phyloP scores from a whole-genome alignment of 1,140 invertebrate species.

The Atopsyche davidsoni region DNA sequence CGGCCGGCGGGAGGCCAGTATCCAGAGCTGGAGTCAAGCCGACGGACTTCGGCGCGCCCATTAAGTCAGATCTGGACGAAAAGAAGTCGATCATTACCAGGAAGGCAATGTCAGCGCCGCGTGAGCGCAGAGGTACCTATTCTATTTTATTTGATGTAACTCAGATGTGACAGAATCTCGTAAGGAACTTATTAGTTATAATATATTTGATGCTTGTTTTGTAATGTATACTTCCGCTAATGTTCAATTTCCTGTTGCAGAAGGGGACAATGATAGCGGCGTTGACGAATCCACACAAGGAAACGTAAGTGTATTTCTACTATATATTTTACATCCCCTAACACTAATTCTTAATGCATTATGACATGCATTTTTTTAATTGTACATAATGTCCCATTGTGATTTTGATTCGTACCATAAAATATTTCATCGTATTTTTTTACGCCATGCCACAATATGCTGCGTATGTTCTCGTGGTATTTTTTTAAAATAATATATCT shows the following conservation, averaged over 20 bases:
- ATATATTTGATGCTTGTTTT: constrained; percentile 9
- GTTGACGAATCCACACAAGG: constrained; percentile 70
- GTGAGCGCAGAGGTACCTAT: constrained; percentile 23
- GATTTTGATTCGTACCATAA: no score
- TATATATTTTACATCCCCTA: not conserved
- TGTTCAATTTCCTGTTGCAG: constrained; percentile 50
- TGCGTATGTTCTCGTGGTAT: no score
- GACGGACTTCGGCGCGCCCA: constrained; percentile 26
- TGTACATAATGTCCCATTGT: not conserved
- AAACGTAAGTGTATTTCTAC: constrained; percentile 55
- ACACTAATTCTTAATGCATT: constrained; percentile 1
- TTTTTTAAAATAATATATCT: no score
- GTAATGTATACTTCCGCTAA: not conserved
- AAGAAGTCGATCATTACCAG: constrained; percentile 30
- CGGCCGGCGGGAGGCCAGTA: constrained; percentile 22
- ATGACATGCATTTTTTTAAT: not conserved
- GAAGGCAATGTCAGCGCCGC: constrained; percentile 24
- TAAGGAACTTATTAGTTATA: not conserved
- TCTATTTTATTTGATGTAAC: not conserved
- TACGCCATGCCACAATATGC: no score
- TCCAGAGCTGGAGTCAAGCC: constrained; percentile 25
- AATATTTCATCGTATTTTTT: no score
- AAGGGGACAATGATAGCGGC: constrained; percentile 72
- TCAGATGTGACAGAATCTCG: not conserved
- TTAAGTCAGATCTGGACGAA: constrained; percentile 31